Conservation (phyloP, 2,888 invertebrate genomes). For the Eupeodes luniger region DNA sequence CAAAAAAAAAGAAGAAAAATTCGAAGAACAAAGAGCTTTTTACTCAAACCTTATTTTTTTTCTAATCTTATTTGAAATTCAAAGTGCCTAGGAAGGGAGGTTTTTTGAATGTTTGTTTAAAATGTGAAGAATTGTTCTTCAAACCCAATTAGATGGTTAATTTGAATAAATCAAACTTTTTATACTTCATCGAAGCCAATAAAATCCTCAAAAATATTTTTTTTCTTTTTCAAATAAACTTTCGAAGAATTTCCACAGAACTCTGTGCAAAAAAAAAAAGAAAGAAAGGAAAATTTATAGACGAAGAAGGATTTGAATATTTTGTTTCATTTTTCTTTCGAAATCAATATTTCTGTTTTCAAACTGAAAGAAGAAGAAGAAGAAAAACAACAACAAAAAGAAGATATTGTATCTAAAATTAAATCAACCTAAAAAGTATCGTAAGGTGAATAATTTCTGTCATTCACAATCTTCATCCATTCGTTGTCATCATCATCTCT, state of each 20-base stretch:
- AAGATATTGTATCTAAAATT: slow-evolving; percentile 23
- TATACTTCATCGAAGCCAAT: slow-evolving; percentile 1
- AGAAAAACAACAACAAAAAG: neutral
- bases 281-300: neutral
- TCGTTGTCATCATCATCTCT: neutral
- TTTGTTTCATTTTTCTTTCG: neutral
- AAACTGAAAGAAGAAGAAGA: neutral
- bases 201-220: neutral
- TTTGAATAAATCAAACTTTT: slow-evolving; percentile 13
- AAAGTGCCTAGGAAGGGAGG: neutral
- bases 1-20: neutral
- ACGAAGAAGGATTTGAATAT: neutral
- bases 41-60: neutral
- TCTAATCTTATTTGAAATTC: neutral
- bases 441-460: neutral
- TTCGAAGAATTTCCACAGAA: neutral
- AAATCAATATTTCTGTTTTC: neutral
- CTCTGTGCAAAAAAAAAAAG: neutral
- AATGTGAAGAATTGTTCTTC: neutral
- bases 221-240: neutral
- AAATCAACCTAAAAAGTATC: neutral
- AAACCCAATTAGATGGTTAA: slow-evolving; percentile 28
- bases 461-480: neutral
- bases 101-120: too few species aligned
- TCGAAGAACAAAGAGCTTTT: neutral